Conservation (phyloP, 2,113 vertebrate genomes). For the Delphinus delphis region DNA sequence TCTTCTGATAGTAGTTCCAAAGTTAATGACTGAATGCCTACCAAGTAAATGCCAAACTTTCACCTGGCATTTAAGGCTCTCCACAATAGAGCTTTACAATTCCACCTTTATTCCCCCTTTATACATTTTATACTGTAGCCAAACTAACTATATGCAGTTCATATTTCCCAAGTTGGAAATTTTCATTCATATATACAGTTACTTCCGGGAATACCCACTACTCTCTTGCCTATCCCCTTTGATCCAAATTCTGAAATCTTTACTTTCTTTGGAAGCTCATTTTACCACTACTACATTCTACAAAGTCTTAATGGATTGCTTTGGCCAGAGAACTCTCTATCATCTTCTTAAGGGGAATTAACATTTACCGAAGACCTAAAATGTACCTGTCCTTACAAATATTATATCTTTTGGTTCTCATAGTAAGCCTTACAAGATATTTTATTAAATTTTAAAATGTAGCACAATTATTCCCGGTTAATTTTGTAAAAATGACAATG, state of each 20-base stretch:
- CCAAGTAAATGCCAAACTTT: neutral
- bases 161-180: neutral
- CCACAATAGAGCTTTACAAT: neutral
- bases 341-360: neutral
- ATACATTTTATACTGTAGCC: neutral
- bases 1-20: neutral
- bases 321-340: neutral
- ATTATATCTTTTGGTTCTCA: neutral
- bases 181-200: neutral
- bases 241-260: conserved; percentile 19
- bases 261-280: neutral
- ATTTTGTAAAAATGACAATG: conserved; percentile 21
- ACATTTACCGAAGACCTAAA: neutral
- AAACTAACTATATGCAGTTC: neutral
- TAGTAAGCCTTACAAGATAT: neutral
- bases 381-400: neutral
- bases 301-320: neutral
- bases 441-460: neutral
- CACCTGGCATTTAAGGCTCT: neutral
- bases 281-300: neutral
- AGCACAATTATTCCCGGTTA: neutral
- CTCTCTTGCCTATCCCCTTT: neutral
- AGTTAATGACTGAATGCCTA: neutral
- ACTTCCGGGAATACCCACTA: neutral
- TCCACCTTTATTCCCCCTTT: neutral